phyloP scores from a whole-genome alignment of 2,888 invertebrate genomes.

The Idaea aversata region DNA sequence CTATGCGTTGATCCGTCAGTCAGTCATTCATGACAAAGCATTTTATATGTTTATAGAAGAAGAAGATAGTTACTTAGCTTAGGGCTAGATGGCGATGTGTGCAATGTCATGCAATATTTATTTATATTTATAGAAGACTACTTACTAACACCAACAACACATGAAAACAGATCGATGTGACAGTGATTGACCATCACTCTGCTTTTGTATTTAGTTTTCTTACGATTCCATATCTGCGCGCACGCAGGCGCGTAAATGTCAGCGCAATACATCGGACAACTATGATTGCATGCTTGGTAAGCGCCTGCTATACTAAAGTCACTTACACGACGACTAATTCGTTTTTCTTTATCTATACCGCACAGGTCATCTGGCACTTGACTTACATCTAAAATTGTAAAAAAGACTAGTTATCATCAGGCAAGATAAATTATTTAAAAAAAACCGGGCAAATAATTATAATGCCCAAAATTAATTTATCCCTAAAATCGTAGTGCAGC shows the following conservation, averaged over 20 bases:
- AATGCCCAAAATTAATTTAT: too few species aligned
- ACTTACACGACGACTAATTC: conserved; percentile 38
- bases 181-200: conserved; percentile 68
- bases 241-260: conserved; percentile 65
- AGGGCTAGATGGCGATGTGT: too few species aligned
- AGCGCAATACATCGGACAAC: conserved; percentile 62
- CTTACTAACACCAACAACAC: conserved; percentile 61
- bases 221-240: conserved; percentile 50
- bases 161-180: conserved; percentile 67
- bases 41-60: too few species aligned
- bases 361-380: conserved; percentile 43
- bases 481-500: too few species aligned
- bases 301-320: conserved; percentile 62
- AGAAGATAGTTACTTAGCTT: too few species aligned
- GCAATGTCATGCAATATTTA: too few species aligned
- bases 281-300: conserved; percentile 64
- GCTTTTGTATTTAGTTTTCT: conserved; percentile 25
- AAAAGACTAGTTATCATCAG: not conserved
- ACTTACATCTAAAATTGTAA: conserved; percentile 39
- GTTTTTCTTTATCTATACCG: conserved; percentile 20
- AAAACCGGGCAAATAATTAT: too few species aligned
- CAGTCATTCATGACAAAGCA: too few species aligned
- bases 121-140: conserved; percentile 27
- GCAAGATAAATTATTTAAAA: too few species aligned
- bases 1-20: too few species aligned